Evolutionary conservation across 1,140 invertebrate species (phyloP).

Genomic region (Augochlora pura): DNA sequence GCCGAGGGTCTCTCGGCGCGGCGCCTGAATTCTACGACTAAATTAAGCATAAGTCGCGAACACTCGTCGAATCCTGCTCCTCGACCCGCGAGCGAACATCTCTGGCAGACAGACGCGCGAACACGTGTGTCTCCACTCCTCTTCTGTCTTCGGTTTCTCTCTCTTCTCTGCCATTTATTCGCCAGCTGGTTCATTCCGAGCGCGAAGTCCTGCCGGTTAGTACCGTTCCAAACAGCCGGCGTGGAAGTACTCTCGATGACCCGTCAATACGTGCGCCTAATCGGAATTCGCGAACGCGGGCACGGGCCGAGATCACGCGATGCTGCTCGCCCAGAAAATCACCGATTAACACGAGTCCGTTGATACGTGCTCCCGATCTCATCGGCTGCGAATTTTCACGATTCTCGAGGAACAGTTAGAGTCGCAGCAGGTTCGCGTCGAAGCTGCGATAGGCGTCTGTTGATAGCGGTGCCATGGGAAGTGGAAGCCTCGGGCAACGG

Average conservation of each 20-base stretch:
- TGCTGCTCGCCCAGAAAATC: not conserved
- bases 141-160: slow-evolving; percentile 20
- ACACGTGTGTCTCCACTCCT: slow-evolving; percentile 32
- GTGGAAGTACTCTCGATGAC: slow-evolving; percentile 25
- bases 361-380: too few species aligned
- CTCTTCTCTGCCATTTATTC: slow-evolving; percentile 51
- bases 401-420: too few species aligned
- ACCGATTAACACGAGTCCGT: too few species aligned
- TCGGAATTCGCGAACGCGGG: not conserved
- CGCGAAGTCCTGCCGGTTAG: slow-evolving; percentile 42
- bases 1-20: too few species aligned
- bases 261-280: not conserved
- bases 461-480: too few species aligned
- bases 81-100: not conserved
- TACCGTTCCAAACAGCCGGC: slow-evolving; percentile 49
- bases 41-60: not conserved
- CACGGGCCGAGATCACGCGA: not conserved
- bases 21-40: not conserved
- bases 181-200: slow-evolving; percentile 31
- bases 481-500: too few species aligned
- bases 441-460: too few species aligned
- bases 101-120: slow-evolving; percentile 2
- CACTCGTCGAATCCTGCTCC: not conserved
- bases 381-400: too few species aligned
- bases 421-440: too few species aligned